phyloP scores from a whole-genome alignment of 2,888 invertebrate species.

The Acrobeloides nanus region DNA sequence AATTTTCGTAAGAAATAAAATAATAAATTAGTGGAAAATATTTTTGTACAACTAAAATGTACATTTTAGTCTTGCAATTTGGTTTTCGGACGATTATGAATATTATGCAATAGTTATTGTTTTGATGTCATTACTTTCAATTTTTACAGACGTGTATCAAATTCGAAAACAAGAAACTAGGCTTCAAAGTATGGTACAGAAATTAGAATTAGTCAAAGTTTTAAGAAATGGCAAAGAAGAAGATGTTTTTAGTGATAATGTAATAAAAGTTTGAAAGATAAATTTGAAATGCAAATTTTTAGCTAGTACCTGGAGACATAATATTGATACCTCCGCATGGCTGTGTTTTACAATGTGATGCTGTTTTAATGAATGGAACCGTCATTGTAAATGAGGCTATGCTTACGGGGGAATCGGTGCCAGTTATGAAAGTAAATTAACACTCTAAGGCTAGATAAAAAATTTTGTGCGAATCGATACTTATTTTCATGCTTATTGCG shows the following conservation, averaged over 20 bases:
- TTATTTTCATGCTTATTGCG: too few species aligned
- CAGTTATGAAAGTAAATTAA: conserved; percentile 73
- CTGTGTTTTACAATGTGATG: conserved; percentile 69
- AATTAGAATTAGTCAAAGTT: conserved; percentile 67
- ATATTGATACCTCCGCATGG: conserved; percentile 69
- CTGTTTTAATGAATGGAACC: conserved; percentile 74
- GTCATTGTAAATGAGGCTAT: conserved; percentile 90
- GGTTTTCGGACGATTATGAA: conserved; percentile 76
- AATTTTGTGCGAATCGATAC: too few species aligned
- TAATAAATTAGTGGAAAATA: too few species aligned
- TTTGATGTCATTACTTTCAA: conserved; percentile 71
- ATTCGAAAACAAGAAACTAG: conserved; percentile 72
- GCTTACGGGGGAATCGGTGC: conserved; percentile 88
- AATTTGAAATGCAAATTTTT: too few species aligned
- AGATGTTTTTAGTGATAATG: conserved; percentile 16
- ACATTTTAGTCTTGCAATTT: conserved; percentile 61
- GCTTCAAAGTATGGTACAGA: conserved; percentile 79
- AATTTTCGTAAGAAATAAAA: too few species aligned
- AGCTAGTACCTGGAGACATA: conserved; percentile 64
- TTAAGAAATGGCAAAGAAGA: conserved; percentile 29
- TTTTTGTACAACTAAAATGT: not conserved
- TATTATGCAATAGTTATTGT: conserved; percentile 79
- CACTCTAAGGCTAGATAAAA: too few species aligned
- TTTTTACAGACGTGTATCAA: conserved; percentile 55
- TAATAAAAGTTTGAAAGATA: too few species aligned